These are phyloP conservation scores for Lepilemur septentrionalis DNA, from an alignment of 2,797 vertebrate species.

Conservation along the genomic window DNA sequence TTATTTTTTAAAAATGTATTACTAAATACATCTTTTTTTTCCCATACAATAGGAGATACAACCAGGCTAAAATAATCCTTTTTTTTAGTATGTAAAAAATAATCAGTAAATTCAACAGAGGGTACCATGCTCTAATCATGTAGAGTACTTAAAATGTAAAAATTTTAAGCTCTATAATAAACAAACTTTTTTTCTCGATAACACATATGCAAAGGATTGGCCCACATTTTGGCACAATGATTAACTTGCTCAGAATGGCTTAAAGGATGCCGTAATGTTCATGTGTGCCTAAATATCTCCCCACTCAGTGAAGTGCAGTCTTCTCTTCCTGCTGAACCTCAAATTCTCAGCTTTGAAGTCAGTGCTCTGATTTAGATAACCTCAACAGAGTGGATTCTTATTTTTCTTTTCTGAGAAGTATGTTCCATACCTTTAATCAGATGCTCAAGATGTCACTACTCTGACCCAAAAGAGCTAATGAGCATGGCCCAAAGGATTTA, in stretches of 20 bases:
- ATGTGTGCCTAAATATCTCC: neutral
- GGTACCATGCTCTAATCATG: neutral
- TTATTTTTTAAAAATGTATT: neutral
- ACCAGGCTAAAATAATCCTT: neutral
- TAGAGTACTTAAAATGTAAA: neutral
- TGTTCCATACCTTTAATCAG: neutral
- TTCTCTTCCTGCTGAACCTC: neutral
- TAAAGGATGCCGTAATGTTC: neutral
- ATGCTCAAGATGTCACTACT: neutral
- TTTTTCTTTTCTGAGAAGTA: neutral
- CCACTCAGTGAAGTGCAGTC: neutral
- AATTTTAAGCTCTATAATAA: neutral
- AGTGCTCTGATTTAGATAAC: neutral
- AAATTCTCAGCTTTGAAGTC: neutral
- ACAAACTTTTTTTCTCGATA: neutral
- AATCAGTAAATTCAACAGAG: neutral
- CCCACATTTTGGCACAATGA: neutral
- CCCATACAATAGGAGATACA: neutral
- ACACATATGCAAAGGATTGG: neutral
- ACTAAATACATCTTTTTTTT: neutral
- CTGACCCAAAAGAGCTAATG: neutral
- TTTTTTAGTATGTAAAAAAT: neutral
- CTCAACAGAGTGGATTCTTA: neutral
- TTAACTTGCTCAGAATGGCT: neutral
- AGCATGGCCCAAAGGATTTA: neutral